Percentiles rank a stretch among this genome's conserved stretches.
These are phyloP conservation scores for Sciurus carolinensis DNA, from an alignment of 2,797 vertebrate species.

Conservation along the genomic window DNA sequence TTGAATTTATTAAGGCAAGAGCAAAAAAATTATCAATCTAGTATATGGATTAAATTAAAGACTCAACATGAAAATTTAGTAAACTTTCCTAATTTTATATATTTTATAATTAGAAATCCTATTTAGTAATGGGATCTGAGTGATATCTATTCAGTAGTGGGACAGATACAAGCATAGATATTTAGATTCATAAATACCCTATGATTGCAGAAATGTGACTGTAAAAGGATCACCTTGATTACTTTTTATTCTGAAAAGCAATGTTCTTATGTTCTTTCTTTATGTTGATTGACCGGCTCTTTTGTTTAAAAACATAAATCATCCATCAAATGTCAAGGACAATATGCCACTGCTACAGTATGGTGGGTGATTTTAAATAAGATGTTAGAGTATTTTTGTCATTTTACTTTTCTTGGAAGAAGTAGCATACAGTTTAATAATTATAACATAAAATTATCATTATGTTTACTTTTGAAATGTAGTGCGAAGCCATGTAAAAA, in stretches of 20 bases:
- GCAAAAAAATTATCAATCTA: conserved; percentile 25
- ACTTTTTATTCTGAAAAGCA: conserved; percentile 49
- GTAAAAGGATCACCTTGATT: conserved; percentile 42
- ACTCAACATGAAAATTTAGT: conserved; percentile 24
- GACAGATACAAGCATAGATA: not conserved
- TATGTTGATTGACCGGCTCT: conserved; percentile 32
- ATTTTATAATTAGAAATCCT: conserved; percentile 36
- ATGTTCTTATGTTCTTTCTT: conserved; percentile 12
- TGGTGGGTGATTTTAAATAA: conserved; percentile 33
- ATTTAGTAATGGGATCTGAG: not conserved
- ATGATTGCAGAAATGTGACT: conserved; percentile 50
- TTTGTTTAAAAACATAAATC: conserved; percentile 63
- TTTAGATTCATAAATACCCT: not conserved
- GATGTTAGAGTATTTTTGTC: not conserved
- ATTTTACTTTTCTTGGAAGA: conserved; percentile 57
- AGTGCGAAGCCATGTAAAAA: not conserved
- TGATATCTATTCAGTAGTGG: not conserved
- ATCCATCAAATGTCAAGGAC: conserved; percentile 43
- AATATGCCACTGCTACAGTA: not conserved
- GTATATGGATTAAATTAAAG: conserved; percentile 48
- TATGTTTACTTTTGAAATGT: conserved; percentile 35
- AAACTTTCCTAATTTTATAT: not conserved
- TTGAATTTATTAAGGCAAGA: not conserved
- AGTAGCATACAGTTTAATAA: conserved; percentile 39
- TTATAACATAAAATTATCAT: conserved; percentile 35